A percentile compares a stretch with the other conserved stretches of the same genome.
Evolutionary conservation across 2,113 vertebrate genomes (phyloP).

Genomic region (Sus scrofa): DNA sequence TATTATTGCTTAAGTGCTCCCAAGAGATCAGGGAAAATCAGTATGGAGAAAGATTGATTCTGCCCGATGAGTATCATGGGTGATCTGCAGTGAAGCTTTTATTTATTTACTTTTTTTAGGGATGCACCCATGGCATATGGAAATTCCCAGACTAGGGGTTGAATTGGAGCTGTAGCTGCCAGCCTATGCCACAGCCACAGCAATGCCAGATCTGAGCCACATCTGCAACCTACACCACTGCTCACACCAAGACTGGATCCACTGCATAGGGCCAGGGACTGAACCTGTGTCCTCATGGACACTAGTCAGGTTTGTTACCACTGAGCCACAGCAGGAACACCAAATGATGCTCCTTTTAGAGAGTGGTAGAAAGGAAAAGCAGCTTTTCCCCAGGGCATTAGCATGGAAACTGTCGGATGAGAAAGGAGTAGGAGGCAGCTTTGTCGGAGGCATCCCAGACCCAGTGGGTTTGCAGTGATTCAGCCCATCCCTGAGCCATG

Average conservation of each 20-base stretch:
- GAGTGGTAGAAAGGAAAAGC: neutral
- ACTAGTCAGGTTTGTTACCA: no score
- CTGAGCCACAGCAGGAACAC: no score
- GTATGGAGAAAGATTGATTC: slow-evolving; percentile 16
- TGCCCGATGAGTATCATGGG: neutral
- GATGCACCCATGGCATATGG: no score
- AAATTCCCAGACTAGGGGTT: no score
- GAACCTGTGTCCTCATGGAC: no score
- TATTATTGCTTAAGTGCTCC: neutral
- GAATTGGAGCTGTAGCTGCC: no score
- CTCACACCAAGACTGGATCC: no score
- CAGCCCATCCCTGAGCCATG: neutral
- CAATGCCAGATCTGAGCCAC: no score
- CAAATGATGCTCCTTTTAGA: neutral
- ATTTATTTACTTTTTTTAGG: no score
- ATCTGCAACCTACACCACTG: no score
- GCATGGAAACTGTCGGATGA: neutral
- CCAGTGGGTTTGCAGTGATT: neutral
- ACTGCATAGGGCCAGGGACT: no score
- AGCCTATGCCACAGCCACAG: no score
- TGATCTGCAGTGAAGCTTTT: neutral
- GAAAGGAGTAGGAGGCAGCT: neutral
- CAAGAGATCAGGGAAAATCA: neutral
- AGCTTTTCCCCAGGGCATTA: neutral
- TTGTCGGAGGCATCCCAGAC: neutral